Conservation (phyloP, 2,888 invertebrate genomes). For the Slavum lentiscoides region DNA sequence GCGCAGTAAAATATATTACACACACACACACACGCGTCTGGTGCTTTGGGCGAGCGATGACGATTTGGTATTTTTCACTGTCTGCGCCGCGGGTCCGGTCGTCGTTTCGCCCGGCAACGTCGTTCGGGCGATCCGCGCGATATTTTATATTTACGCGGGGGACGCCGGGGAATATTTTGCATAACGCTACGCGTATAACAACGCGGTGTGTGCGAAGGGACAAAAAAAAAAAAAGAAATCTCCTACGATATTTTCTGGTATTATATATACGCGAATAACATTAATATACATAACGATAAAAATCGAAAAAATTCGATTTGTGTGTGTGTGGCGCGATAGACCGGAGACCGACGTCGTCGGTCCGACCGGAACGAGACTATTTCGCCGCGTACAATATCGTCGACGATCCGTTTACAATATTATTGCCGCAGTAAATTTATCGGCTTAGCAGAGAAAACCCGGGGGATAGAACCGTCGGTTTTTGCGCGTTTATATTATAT, state of each 20-base stretch:
- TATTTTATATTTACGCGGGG: neutral
- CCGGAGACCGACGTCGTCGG: neutral
- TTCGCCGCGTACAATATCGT: conserved; percentile 17
- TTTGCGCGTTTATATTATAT: too few relatives aligned
- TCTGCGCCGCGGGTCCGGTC: too few relatives aligned
- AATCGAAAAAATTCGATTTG: too few relatives aligned
- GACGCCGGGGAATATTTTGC: neutral
- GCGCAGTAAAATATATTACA: too few relatives aligned
- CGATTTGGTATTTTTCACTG: too few relatives aligned
- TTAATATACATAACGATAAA: neutral
- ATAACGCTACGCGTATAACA: neutral
- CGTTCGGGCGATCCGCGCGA: neutral
- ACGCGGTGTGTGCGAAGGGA: neutral
- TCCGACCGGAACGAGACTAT: conserved; percentile 23
- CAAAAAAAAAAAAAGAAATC: conserved; percentile 20
- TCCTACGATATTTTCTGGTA: neutral
- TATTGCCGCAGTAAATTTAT: neutral
- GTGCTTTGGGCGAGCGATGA: too few relatives aligned
- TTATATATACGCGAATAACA: too few relatives aligned
- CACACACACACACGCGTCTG: too few relatives aligned
- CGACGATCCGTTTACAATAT: conserved; percentile 21
- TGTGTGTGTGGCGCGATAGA: too few relatives aligned
- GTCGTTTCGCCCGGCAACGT: too few relatives aligned
- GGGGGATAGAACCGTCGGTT: too few relatives aligned
- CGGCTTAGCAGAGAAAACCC: too few relatives aligned